Evolutionary conservation across 1,140 invertebrate species (phyloP).

Genomic region (Colletes gigas): DNA sequence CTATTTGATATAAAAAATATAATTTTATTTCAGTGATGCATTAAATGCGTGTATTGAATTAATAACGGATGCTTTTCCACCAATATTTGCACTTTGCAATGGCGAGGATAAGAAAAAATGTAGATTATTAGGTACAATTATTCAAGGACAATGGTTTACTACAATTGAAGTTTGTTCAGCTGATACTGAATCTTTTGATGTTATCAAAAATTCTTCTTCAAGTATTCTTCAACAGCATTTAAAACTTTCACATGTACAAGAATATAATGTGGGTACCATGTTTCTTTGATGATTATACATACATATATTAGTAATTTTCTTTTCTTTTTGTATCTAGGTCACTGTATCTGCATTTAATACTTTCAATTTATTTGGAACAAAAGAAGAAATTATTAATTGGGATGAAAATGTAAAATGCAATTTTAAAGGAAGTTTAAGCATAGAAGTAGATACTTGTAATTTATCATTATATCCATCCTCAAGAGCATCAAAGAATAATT

Average conservation of each 20-base stretch:
- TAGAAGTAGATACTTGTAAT: slow-evolving; percentile 62
- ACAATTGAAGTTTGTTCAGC: slow-evolving; percentile 61
- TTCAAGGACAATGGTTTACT: slow-evolving; percentile 61
- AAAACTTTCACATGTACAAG: slow-evolving; percentile 36
- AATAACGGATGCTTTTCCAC: slow-evolving; percentile 41
- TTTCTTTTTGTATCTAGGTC: slow-evolving; percentile 51
- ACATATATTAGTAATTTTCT: slow-evolving; percentile 1
- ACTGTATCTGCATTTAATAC: slow-evolving; percentile 49
- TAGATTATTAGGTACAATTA: slow-evolving; percentile 63
- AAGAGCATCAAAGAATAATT: slow-evolving; percentile 62
- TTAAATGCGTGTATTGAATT: slow-evolving; percentile 41
- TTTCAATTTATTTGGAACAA: slow-evolving; percentile 71
- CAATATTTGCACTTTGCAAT: slow-evolving; percentile 71
- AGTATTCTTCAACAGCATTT: slow-evolving; percentile 55
- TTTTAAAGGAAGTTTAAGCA: slow-evolving; percentile 68
- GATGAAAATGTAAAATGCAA: slow-evolving; percentile 54
- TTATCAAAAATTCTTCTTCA: slow-evolving; percentile 46
- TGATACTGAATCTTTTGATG: slow-evolving; percentile 44
- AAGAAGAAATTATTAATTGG: slow-evolving; percentile 61
- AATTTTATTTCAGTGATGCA: slow-evolving; percentile 32
- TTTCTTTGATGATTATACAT: slow-evolving; percentile 4
- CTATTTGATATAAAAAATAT: neutral
- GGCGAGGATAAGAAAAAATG: slow-evolving; percentile 58
- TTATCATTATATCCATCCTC: slow-evolving; percentile 63
- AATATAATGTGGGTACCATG: slow-evolving; percentile 58